Percentiles rank a stretch among this genome's conserved stretches.
Conservation (phyloP, 2,113 vertebrate genomes). For the Nipponia nippon region DNA sequence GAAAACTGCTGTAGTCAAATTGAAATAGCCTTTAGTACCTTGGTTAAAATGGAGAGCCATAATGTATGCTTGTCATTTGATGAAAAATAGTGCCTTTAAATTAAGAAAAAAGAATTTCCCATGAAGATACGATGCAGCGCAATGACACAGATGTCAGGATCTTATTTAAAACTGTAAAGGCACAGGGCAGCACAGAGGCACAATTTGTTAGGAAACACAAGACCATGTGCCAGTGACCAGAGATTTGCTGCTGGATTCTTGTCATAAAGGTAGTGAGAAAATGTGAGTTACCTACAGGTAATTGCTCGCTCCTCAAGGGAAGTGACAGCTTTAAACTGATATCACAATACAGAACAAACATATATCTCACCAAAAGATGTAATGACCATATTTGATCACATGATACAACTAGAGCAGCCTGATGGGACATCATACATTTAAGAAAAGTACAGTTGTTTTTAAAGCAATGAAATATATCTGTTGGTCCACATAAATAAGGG, state of each 20-base stretch:
- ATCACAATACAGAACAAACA: conserved; percentile 30
- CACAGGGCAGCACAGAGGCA: neutral
- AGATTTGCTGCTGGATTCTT: conserved; percentile 62
- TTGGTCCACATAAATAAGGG: neutral
- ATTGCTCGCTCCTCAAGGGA: conserved; percentile 56
- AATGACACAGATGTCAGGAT: conserved; percentile 54
- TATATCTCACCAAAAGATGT: neutral
- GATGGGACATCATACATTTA: neutral
- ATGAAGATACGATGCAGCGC: conserved; percentile 5
- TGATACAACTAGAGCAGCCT: neutral
- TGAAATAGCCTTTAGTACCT: conserved; percentile 74
- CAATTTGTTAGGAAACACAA: conserved; percentile 59
- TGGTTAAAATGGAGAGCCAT: conserved; percentile 68
- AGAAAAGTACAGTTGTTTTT: neutral
- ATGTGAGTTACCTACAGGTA: conserved; percentile 57
- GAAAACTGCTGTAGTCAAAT: conserved; percentile 75
- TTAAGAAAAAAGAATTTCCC: conserved; percentile 53
- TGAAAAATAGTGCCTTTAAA: conserved; percentile 66
- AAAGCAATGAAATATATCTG: neutral
- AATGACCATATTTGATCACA: neutral
- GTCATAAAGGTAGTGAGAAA: conserved; percentile 27
- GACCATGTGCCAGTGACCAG: conserved; percentile 22
- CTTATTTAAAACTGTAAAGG: conserved; percentile 68
- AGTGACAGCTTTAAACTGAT: conserved; percentile 56
- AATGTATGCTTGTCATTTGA: conserved; percentile 69